A percentile compares a stretch with the other conserved stretches of the same genome.
These are phyloP conservation scores for Bombus superbus DNA, from an alignment of 1,140 invertebrate genomes.

Conservation along the genomic window DNA sequence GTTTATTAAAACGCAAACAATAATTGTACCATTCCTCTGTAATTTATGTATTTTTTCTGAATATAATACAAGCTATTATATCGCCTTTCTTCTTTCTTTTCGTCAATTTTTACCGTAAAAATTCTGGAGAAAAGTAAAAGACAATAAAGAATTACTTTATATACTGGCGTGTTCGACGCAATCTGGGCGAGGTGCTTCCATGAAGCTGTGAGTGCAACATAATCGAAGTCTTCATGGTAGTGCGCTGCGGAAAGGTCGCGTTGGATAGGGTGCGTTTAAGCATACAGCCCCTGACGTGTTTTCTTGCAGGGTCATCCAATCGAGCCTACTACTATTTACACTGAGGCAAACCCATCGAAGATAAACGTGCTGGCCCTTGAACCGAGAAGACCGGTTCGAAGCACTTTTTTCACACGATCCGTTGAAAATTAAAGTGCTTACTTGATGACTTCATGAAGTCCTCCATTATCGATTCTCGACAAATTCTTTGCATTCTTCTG, in stretches of 20 bases:
- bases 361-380: conserved; percentile 42
- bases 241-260: conserved; percentile 37
- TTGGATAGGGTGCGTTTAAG: conserved; percentile 46
- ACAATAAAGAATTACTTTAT: background rate
- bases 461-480: background rate
- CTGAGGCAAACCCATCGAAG: conserved; percentile 34
- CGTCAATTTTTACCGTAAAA: background rate
- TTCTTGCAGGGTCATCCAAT: conserved; percentile 55
- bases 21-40: background rate
- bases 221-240: background rate
- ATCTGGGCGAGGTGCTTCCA: background rate
- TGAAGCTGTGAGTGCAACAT: background rate
- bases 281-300: conserved; percentile 44
- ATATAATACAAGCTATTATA: background rate
- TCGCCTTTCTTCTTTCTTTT: too few relatives aligned
- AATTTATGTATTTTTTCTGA: background rate
- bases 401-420: conserved; percentile 44
- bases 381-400: conserved; percentile 30
- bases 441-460: conserved; percentile 33
- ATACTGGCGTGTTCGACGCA: background rate
- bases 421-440: conserved; percentile 20
- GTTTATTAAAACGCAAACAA: background rate
- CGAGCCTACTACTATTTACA: conserved; percentile 54
- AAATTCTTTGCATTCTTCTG: background rate
- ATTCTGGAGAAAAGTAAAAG: background rate